A percentile compares a stretch with the other conserved stretches of the same genome.
Evolutionary conservation across 1,140 invertebrate genomes (phyloP).

Genomic region (Palaemon carinicauda): DNA sequence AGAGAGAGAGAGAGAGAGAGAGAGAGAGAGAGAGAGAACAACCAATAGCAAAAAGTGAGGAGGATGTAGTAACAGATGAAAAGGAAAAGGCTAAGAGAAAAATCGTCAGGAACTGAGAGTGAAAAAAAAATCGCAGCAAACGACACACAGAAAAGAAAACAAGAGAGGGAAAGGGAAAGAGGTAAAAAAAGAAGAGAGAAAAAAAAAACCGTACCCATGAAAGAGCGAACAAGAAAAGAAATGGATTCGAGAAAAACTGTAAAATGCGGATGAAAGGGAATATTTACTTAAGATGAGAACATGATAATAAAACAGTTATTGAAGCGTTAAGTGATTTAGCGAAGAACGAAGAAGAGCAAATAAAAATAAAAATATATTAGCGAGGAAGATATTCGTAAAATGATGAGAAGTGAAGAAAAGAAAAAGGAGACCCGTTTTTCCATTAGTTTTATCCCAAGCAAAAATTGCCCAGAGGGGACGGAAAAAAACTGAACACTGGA

Average conservation of each 20-base stretch:
- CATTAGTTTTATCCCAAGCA: too few species aligned
- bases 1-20: background rate
- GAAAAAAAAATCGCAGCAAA: background rate
- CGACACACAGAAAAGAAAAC: background rate
- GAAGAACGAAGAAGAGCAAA: too few species aligned
- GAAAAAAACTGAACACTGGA: too few species aligned
- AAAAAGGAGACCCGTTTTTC: too few species aligned
- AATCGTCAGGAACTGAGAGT: background rate
- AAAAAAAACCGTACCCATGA: background rate
- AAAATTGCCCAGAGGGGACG: too few species aligned
- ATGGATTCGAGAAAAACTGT: background rate
- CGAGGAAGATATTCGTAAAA: too few species aligned
- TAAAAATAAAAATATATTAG: too few species aligned
- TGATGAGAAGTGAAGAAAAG: too few species aligned
- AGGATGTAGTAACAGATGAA: background rate
- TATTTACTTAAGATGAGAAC: too few species aligned
- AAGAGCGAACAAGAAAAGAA: background rate
- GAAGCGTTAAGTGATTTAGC: too few species aligned
- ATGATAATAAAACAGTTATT: too few species aligned
- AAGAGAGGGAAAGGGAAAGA: background rate
- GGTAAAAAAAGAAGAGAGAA: background rate
- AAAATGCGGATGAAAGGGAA: background rate
- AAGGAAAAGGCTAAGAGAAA: background rate
- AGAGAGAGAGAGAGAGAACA: background rate
- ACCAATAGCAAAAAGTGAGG: background rate